Evolutionary conservation across 2,797 vertebrate genomes (phyloP), one percentile per base, ranked within the genome.

Genomic region (Anguilla anguilla): DNA sequence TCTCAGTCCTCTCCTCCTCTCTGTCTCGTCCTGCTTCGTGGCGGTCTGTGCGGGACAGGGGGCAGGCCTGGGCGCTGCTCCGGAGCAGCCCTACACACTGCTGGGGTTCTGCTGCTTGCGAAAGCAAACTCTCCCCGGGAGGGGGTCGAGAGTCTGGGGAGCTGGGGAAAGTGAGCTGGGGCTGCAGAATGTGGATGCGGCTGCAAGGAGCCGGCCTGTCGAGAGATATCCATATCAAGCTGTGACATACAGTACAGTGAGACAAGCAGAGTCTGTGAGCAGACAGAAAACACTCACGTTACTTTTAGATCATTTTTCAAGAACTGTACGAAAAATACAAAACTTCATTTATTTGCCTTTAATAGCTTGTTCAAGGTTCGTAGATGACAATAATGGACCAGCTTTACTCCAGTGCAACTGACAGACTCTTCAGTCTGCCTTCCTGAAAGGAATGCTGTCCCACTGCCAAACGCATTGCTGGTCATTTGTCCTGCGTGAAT

Each of bases 31-130:
- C 49, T 67, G 79, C 59, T 55, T 85, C n/a, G 49, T 67, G 11
- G 13, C 77, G 85, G 88, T 77, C 77, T 43, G 53, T 87, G 83
- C 86, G 74, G 90, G 85, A 83, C 88, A 91, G 25, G 88, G 90
- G 85, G 84, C 88, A 91, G 25, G 88, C 91, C 86, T 91, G 89
- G 86, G 46, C 89, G 85, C 89, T 89, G 87, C 57, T 89, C 86
- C 85, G 88, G 86, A 61, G 90, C 86, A 87, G 87, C 89, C 87
- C 46, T 46, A 82, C 85, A 72, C 79, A 35, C 79, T 86, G 43
- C 90, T 82, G 83, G 57, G 74, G 67, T 86, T 53, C 46, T 79
- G 35, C 17, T 19, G 88, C 67, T 64, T 89, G 64, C 55, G 74
- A 59, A 72, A 43, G 59, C 19, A 87, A 2, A 15, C 11, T 53